Evolutionary conservation across 2,888 invertebrate species (phyloP).

Genomic region (Seira sanloemensis): DNA sequence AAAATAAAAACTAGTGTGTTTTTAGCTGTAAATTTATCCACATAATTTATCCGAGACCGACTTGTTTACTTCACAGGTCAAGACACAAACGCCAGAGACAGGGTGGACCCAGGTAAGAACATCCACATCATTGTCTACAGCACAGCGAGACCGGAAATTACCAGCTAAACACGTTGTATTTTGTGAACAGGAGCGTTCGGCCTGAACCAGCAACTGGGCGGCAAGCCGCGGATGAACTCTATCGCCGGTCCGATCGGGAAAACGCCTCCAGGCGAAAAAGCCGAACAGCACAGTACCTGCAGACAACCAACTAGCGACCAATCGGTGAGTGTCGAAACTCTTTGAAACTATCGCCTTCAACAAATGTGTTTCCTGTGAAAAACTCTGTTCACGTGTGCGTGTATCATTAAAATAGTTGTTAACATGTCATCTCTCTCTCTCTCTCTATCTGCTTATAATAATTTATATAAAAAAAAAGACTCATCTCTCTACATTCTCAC

Average conservation of each 20-base stretch:
- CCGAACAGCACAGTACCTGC: constrained; percentile 63
- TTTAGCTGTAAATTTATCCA: too few species aligned
- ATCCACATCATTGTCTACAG: too few species aligned
- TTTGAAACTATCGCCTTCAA: background rate
- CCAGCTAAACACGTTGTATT: background rate
- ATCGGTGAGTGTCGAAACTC: constrained; percentile 32
- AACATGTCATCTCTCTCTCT: background rate
- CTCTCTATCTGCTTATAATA: background rate
- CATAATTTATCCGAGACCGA: constrained; percentile 71
- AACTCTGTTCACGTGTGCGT: background rate
- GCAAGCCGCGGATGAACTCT: constrained; percentile 72
- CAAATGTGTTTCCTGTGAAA: background rate
- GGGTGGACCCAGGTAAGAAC: constrained; percentile 65
- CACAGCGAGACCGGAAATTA: background rate
- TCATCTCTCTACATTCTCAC: too few species aligned
- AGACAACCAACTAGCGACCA: constrained; percentile 67
- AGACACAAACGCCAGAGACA: constrained; percentile 65
- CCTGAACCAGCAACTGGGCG: constrained; percentile 40
- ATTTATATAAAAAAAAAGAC: background rate
- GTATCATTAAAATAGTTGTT: background rate
- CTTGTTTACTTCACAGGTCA: constrained; percentile 70
- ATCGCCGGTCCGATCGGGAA: constrained; percentile 65
- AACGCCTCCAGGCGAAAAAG: constrained; percentile 59
- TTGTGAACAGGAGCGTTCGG: constrained; percentile 38
- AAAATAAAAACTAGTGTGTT: too few species aligned